A percentile compares a stretch with the other conserved stretches of the same genome.
These are phyloP conservation scores for Bombus turneri DNA, from an alignment of 1,140 invertebrate genomes.

Conservation along the genomic window DNA sequence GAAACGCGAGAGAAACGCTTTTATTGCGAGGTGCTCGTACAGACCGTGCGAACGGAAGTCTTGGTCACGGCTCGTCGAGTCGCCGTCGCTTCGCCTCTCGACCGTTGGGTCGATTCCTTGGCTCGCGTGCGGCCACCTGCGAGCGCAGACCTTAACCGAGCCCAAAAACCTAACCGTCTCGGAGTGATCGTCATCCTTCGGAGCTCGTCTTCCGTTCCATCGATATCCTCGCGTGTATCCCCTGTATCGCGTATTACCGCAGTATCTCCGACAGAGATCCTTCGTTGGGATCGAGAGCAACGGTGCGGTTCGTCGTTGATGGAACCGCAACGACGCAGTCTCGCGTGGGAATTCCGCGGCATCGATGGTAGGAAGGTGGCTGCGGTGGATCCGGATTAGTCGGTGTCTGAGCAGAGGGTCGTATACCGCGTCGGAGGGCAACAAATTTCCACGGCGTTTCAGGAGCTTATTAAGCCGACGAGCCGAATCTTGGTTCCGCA, in stretches of 20 bases:
- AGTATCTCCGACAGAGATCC: neutral
- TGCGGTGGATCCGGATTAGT: slow-evolving; percentile 39
- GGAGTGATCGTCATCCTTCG: neutral
- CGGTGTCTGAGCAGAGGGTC: neutral
- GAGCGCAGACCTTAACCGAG: neutral
- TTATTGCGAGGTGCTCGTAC: slow-evolving; percentile 58
- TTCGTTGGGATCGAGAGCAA: neutral
- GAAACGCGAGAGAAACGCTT: slow-evolving; percentile 33
- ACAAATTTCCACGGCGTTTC: slow-evolving; percentile 75
- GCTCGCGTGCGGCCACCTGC: neutral
- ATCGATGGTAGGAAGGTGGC: slow-evolving; percentile 1
- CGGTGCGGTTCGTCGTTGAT: neutral
- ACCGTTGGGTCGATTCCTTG: slow-evolving; percentile 18
- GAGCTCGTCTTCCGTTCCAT: neutral
- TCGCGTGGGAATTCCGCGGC: slow-evolving; percentile 36
- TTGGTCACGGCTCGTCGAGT: slow-evolving; percentile 76
- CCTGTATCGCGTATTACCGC: neutral
- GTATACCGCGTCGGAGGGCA: slow-evolving; percentile 43
- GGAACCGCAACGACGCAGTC: slow-evolving; percentile 33
- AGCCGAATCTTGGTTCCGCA: slow-evolving; percentile 49
- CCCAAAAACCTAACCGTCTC: neutral
- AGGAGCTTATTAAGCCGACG: slow-evolving; percentile 71
- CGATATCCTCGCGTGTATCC: neutral
- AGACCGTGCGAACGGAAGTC: slow-evolving; percentile 79
- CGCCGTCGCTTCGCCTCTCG: slow-evolving; percentile 43